Conservation (phyloP, 2,113 vertebrate species). For the Varanus salvator region DNA sequence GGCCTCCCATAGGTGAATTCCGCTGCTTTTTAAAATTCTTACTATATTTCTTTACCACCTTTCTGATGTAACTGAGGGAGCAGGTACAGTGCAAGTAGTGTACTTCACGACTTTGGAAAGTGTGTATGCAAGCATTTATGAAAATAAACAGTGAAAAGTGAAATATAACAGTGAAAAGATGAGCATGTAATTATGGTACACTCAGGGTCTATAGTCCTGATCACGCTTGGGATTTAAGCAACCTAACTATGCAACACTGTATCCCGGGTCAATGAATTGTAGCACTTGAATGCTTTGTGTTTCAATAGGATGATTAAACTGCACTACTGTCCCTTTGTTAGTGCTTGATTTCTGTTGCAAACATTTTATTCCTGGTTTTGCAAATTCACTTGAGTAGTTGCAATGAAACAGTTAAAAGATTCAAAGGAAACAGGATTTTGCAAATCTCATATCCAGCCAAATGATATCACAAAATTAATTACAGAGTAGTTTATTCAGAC, state of each 20-base stretch:
- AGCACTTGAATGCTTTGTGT: neutral
- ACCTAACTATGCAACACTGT: neutral
- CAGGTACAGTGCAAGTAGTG: neutral
- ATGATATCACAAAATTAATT: neutral
- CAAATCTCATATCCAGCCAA: neutral
- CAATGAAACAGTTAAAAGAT: neutral
- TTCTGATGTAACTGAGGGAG: no score
- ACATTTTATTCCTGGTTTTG: neutral
- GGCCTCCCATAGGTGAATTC: neutral
- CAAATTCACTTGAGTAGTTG: neutral
- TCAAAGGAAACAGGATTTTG: neutral
- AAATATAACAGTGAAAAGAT: neutral
- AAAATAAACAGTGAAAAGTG: neutral
- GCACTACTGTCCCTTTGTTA: neutral
- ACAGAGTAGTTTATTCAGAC: neutral
- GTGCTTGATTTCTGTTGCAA: neutral
- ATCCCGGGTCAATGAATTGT: no score
- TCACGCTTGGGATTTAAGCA: constrained; percentile 1
- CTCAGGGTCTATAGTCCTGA: neutral
- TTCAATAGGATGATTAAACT: neutral
- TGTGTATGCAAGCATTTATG: neutral
- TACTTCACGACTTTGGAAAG: neutral
- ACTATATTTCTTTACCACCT: no score
- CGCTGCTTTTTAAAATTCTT: neutral
- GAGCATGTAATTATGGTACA: neutral